phyloP scores from a whole-genome alignment of 2,888 invertebrate genomes.

The Atrina japonica region DNA sequence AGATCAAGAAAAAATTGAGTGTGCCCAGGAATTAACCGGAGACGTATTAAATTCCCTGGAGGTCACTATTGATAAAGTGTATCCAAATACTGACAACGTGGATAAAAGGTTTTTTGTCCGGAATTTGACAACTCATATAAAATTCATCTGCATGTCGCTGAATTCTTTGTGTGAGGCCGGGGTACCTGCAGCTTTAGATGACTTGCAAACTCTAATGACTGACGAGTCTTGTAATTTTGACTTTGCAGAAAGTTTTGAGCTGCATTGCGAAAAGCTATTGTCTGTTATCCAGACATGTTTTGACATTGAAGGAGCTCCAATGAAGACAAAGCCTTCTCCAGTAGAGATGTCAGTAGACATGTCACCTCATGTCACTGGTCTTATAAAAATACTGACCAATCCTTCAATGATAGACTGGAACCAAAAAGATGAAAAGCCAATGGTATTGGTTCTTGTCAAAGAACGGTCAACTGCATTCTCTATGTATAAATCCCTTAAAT shows the following conservation, averaged over 20 bases:
- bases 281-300: conserved; percentile 14
- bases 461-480: conserved; percentile 63
- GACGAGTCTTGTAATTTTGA: conserved; percentile 39
- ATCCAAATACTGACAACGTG: conserved; percentile 32
- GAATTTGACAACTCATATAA: conserved; percentile 49
- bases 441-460: conserved; percentile 73
- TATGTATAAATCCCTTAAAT: conserved; percentile 54
- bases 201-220: conserved; percentile 51
- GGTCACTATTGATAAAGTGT: conserved; percentile 34
- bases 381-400: conserved; percentile 54
- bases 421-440: conserved; percentile 44
- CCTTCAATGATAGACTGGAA: conserved; percentile 52
- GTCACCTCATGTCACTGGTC: conserved; percentile 44
- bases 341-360: too few species aligned
- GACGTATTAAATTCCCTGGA: conserved; percentile 52
- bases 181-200: conserved; percentile 49
- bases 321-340: conserved; percentile 1
- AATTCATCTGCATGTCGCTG: conserved; percentile 52
- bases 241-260: conserved; percentile 50
- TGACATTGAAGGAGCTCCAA: conserved; percentile 6
- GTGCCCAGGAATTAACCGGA: conserved; percentile 46
- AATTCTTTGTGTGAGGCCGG: conserved; percentile 57
- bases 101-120: conserved; percentile 46
- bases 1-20: conserved; percentile 28
- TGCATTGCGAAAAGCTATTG: conserved; percentile 51